Base-by-base conservation (phyloP, 1,140 invertebrate species). In the Vanessa atalanta region DNA sequence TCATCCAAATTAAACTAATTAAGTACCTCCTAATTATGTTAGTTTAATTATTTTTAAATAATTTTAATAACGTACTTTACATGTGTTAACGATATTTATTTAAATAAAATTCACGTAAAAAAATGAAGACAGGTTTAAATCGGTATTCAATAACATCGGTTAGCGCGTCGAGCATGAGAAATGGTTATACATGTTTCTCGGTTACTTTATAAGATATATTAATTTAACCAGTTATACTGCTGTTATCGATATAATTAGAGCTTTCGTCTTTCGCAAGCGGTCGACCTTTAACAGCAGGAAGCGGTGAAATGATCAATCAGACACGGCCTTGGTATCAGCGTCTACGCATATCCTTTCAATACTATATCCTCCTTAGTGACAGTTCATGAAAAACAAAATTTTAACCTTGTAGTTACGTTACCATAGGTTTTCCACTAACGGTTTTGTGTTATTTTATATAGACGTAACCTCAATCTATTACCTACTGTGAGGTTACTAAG, bases 301-400 rank as follows among this genome's bases (percentile, higher is more conserved):
- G 77, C 14, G 75, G 83, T 78, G 87, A 88, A 90, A 88, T 88
- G 84, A 90, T 88, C 86, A 83, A 88, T 88, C 81, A 85, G 83
- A 72, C 72, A 55, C 73, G 79, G 67, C 77, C 80, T 81, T 70
- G 77, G 70, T 55, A 65, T 69, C 43, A 66, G 68, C 72, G 73
- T 66, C 73, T 74, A 64, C 66, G 65, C 74, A 70, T 76, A 72
- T 73, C 74, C 70, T 79, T 43, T 65, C 63, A 14, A 16, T 64
- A 37, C 48, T 23, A 64, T 69, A 66, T 65, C 51, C 64, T 65
- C 65, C 50, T 77, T 61, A 37, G 8, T 72, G 70, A 69, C 64
- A 60, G 26, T 23, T 66, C 47, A 65, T 70, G 53, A 65, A 61
- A 61, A 76, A 72, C 70, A 72, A 68, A 68, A 51, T 43, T 61